Base-by-base conservation (phyloP, 1,140 invertebrate genomes). In the Bombyx mandarina region DNA sequence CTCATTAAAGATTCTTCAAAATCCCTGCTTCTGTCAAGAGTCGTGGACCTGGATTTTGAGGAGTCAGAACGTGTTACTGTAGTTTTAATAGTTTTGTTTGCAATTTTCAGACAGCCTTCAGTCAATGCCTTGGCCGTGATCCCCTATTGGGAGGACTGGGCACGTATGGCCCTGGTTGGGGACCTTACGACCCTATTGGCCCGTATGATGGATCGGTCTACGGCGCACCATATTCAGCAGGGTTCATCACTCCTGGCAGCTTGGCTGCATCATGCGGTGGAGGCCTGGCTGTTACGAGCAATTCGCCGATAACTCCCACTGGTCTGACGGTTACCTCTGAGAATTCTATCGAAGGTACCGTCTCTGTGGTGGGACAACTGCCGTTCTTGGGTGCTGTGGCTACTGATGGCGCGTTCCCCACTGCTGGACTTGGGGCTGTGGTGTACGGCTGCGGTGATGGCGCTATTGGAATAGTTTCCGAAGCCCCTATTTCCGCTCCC, bases 381-480 rank as follows among this genome's bases (percentile, higher is more conserved):
- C 75, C 72, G 5, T 72, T 73, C 66, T 56, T 73, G 9, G 66
- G 69, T 3, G 61, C 69, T 3, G 67, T 77, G 1, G 63, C 61
- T n/a, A 35, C 75, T 26, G 72, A 77, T 45, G 72, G 68, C 9
- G 57, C 60, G 1, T 47, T 70, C 4, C 66, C 68, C 0, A 69
- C 73, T 10, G 67, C 61, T n/a, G 76, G 76, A 0, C 61, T 58
- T 52, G 76, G 65, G 48, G 63, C 60, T 8, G 66, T 73, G 2
- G 46, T 62, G 7, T 78, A 74, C 49, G 63, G 63, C 8, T 74
- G 73, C 45, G 73, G 73, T 3, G 65, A 65, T 48, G 73, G 69
- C 8, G 60, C 51, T 8, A 65, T 73, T 7, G 68, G 61, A 7
- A 77, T 77, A 43, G 67, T 69, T 6, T 49, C 60, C 6, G 61